Evolutionary conservation across 2,888 invertebrate species (phyloP), one percentile per base, ranked within the genome.

Genomic region (Allygus modestus): DNA sequence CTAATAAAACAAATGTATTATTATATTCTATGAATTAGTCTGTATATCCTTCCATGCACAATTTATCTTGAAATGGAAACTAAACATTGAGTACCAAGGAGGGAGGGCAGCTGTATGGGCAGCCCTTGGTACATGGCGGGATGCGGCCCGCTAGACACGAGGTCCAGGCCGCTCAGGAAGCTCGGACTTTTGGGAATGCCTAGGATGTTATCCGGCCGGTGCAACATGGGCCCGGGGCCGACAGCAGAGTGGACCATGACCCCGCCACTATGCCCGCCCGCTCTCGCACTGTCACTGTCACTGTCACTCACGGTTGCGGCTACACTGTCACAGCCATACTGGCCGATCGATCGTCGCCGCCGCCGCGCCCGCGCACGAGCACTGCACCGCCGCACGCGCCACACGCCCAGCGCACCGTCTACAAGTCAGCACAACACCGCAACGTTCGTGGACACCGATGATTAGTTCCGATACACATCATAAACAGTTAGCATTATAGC

Each of bases 131-230:
- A 86, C 65, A 86, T 77, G 83, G 75, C 61, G n/a, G 85, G 83
- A 26, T 85, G 86, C 15, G 71, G 54, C 88, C 92, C 86, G 65
- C 84, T 94, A 86, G 95, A 95, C 89, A 96, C 95, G 89, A 95
- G 93, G 90, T 96, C 96, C 88, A 96, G 92, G 85, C 96, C 96
- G 91, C 96, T 96, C 91, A 97, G 96, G 91, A 96, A 96, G 90
- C 96, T 96, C 87, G 96, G 96, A 89, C 96, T 96, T 91, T 97
- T 97, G 88, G 96, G 96, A 89, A 96, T 94, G 87, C 96, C 95
- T 90, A 94, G 92, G 79, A 86, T 93, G 92, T 90, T 92, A 92
- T 90, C 91, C 91, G 87, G 87, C 88, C 87, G 89, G 90, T 82
- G 71, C 31, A 69, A 89, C 89, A 91, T 90, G 89, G 91, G 90